Evolutionary conservation across 1,140 invertebrate species (phyloP).

Genomic region (Brachionus manjavacas): DNA sequence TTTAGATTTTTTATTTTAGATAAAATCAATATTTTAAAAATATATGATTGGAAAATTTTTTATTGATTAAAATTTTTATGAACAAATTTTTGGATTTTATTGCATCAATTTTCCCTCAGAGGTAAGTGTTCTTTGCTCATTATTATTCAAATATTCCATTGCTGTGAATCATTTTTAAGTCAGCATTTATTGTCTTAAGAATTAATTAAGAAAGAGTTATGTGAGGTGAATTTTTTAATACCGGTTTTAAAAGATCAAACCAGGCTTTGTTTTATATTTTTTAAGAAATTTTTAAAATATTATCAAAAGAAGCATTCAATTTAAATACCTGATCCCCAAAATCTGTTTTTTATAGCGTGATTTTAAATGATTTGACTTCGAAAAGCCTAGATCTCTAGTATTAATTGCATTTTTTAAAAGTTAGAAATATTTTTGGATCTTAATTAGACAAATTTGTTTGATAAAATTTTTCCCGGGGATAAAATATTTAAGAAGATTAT

Average conservation of each 20-base stretch:
- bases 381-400: neutral
- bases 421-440: neutral
- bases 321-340: neutral
- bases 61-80: conserved; percentile 11
- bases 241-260: neutral
- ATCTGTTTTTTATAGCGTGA: neutral
- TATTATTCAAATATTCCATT: too few relatives aligned
- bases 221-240: neutral
- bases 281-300: neutral
- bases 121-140: neutral
- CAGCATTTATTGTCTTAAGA: neutral
- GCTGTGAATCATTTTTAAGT: too few relatives aligned
- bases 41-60: neutral
- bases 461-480: too few relatives aligned
- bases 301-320: neutral
- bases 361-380: neutral
- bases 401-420: neutral
- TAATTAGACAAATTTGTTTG: neutral
- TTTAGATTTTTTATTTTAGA: neutral
- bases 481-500: too few relatives aligned
- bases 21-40: neutral
- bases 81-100: conserved; percentile 17
- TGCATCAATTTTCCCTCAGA: neutral
- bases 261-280: neutral
- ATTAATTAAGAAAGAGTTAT: neutral